Conservation (phyloP, 2,888 invertebrate genomes). For the Prosopocoilus inquinatus region DNA sequence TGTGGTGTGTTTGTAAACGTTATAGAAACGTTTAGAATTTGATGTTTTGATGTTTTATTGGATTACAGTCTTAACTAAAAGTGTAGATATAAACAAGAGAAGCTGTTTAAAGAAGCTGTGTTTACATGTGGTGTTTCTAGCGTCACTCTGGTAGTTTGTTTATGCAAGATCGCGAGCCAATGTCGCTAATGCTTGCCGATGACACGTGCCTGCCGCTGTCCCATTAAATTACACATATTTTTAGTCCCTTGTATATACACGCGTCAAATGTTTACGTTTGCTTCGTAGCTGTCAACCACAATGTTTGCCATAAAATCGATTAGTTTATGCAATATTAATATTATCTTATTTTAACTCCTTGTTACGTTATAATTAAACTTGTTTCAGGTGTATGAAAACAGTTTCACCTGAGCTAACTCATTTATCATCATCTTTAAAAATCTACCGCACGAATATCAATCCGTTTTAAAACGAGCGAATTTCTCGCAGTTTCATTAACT, state of each 20-base stretch:
- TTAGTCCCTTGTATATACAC: slow-evolving; percentile 32
- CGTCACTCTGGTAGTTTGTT: slow-evolving; percentile 30
- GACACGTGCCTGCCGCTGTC: slow-evolving; percentile 37
- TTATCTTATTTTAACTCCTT: slow-evolving; percentile 24
- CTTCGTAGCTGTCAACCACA: slow-evolving; percentile 37
- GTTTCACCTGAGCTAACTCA: too few relatives aligned
- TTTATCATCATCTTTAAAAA: too few relatives aligned
- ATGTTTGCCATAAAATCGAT: slow-evolving; percentile 35
- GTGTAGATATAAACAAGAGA: slow-evolving; percentile 12
- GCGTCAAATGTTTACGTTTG: slow-evolving; percentile 33
- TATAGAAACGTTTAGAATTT: slow-evolving; percentile 1
- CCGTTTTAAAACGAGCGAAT: too few relatives aligned
- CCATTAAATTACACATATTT: slow-evolving; percentile 39
- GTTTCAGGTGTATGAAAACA: too few relatives aligned
- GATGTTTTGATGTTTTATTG: background rate
- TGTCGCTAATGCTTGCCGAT: slow-evolving; percentile 35
- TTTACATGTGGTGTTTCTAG: slow-evolving; percentile 23
- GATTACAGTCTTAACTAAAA: slow-evolving; percentile 3
- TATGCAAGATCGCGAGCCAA: slow-evolving; percentile 30
- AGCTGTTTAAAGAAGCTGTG: slow-evolving; percentile 23
- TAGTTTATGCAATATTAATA: slow-evolving; percentile 28
- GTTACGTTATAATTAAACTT: slow-evolving; percentile 7
- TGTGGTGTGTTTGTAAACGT: slow-evolving; percentile 1
- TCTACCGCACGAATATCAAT: too few relatives aligned
- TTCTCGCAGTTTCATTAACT: too few relatives aligned